Conservation (phyloP, 2,888 invertebrate species). For the Hirudinaria manillensis region DNA sequence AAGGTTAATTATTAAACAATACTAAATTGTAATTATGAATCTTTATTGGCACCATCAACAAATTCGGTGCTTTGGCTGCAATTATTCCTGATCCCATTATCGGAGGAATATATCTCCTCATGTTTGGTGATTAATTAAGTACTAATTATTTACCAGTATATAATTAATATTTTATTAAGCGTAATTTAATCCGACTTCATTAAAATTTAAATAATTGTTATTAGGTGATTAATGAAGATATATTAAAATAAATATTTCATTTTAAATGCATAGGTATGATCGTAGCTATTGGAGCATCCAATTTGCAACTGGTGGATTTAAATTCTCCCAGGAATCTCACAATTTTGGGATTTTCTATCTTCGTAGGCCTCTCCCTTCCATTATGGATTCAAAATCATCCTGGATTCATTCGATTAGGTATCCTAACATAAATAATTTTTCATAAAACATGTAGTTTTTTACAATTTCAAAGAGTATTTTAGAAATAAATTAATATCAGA, state of each 20-base stretch:
- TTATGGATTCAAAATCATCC: conserved; percentile 42
- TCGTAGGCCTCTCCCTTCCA: conserved; percentile 67
- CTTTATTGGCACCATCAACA: conserved; percentile 53
- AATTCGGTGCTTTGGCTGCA: conserved; percentile 56
- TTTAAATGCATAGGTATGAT: conserved; percentile 46
- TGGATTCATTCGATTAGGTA: neutral
- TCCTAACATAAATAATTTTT: neutral
- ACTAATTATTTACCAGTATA: too few relatives aligned
- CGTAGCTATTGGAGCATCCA: conserved; percentile 49
- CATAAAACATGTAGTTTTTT: neutral
- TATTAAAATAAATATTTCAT: neutral
- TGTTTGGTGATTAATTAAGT: conserved; percentile 45
- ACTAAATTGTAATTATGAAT: too few relatives aligned
- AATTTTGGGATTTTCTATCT: conserved; percentile 78
- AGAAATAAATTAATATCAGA: too few relatives aligned
- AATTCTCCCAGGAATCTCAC: conserved; percentile 80
- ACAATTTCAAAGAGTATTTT: too few relatives aligned
- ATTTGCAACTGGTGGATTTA: conserved; percentile 62
- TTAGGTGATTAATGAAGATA: neutral
- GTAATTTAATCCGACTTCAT: too few relatives aligned
- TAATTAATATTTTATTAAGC: too few relatives aligned
- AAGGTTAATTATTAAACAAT: too few relatives aligned
- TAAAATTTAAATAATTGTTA: too few relatives aligned
- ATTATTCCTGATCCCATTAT: conserved; percentile 56
- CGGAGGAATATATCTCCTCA: conserved; percentile 51